Evolutionary conservation across 2,888 invertebrate species (phyloP).

Genomic region (Drosophila fungiperda): DNA sequence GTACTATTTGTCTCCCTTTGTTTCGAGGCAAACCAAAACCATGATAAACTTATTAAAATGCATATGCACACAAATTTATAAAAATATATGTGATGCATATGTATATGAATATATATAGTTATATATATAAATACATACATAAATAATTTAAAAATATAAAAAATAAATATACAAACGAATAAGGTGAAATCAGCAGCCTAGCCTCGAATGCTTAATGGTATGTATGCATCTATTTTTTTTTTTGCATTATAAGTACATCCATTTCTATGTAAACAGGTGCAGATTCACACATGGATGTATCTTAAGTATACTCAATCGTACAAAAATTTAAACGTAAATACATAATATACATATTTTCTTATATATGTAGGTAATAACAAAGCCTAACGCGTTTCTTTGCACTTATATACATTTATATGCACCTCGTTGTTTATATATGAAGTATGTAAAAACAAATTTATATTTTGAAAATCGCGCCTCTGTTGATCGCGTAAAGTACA

Average conservation of each 20-base stretch:
- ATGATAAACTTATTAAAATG: neutral
- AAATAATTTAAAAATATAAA: neutral
- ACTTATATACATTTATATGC: conserved; percentile 1
- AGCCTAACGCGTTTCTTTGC: conserved; percentile 12
- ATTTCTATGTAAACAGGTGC: conserved; percentile 1
- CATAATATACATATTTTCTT: neutral
- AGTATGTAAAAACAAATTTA: neutral
- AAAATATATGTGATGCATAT: neutral
- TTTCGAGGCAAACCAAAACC: neutral
- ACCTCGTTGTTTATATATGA: neutral
- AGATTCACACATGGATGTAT: conserved; percentile 1
- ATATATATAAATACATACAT: neutral
- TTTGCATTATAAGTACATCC: too few relatives aligned
- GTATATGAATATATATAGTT: neutral
- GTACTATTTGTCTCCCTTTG: neutral
- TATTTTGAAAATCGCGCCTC: conserved; percentile 36
- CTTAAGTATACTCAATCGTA: neutral
- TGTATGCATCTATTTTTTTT: neutral
- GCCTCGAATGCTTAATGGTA: neutral
- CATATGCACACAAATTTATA: neutral
- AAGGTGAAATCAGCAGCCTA: neutral
- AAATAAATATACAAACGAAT: neutral
- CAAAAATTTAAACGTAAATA: neutral
- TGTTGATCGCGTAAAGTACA: conserved; percentile 35
- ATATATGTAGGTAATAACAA: neutral